Evolutionary conservation across 2,888 invertebrate genomes (phyloP).

Genomic region (Sinopyrophorus schimmeli): DNA sequence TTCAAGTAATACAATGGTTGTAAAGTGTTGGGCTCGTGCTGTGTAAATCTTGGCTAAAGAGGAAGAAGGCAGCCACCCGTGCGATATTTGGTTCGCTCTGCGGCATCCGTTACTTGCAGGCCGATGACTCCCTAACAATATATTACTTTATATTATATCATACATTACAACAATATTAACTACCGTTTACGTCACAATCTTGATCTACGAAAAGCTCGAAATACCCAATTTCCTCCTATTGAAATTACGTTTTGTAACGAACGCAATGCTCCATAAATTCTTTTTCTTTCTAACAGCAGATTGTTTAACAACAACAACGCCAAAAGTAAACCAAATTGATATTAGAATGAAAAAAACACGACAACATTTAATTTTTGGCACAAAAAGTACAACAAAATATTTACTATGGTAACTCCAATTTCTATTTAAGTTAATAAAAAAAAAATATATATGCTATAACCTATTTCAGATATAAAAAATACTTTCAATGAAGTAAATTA

Average conservation of each 20-base stretch:
- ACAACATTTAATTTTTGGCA: too few relatives aligned
- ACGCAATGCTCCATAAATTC: conserved; percentile 4
- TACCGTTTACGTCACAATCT: conserved; percentile 20
- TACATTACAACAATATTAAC: conserved; percentile 38
- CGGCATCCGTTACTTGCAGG: conserved; percentile 52
- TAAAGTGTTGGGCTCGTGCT: conserved; percentile 46
- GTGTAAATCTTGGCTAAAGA: conserved; percentile 45
- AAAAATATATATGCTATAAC: too few relatives aligned
- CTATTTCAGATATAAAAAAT: too few relatives aligned
- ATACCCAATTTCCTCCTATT: conserved; percentile 17
- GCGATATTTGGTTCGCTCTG: conserved; percentile 53
- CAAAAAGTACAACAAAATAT: too few relatives aligned
- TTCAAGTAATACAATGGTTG: conserved; percentile 27
- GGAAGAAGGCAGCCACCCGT: conserved; percentile 52
- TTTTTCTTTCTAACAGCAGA: too few relatives aligned
- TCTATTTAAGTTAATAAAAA: too few relatives aligned
- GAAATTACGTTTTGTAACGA: conserved; percentile 5
- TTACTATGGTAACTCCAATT: too few relatives aligned
- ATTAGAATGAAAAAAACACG: too few relatives aligned
- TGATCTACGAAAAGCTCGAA: conserved; percentile 10
- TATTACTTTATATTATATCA: conserved; percentile 44
- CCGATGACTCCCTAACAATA: conserved; percentile 53
- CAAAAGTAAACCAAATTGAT: too few relatives aligned
- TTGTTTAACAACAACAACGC: background rate
- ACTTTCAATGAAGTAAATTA: too few relatives aligned